Evolutionary conservation across 2,113 vertebrate species (phyloP).

Genomic region (Chaetodon trifascialis): DNA sequence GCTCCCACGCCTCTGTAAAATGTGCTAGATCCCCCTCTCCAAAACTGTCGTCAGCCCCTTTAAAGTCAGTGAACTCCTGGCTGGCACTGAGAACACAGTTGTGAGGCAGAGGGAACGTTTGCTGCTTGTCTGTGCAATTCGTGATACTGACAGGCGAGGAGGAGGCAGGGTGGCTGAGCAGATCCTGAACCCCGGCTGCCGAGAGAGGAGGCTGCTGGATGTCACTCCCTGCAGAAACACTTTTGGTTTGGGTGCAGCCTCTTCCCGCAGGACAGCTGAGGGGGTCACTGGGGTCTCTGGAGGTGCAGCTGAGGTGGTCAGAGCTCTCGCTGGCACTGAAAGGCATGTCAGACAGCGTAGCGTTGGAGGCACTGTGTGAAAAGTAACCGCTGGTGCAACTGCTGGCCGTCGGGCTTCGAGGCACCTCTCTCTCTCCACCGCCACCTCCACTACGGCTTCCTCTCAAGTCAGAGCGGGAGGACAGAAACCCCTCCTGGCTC

Average conservation of each 20-base stretch:
- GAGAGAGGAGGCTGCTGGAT: conserved; percentile 39
- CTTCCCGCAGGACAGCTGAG: conserved; percentile 61
- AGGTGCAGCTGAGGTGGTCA: conserved; percentile 87
- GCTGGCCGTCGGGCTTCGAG: conserved; percentile 95
- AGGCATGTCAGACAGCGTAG: conserved; percentile 93
- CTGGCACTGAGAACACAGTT: conserved; percentile 74
- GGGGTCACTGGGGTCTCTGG: conserved; percentile 83
- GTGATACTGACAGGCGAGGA: conserved; percentile 60
- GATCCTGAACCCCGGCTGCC: conserved; percentile 19
- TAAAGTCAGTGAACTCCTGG: conserved; percentile 94
- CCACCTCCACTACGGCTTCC: conserved; percentile 81
- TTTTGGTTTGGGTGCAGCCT: conserved; percentile 79
- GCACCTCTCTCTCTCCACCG: conserved; percentile 87
- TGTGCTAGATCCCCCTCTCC: conserved; percentile 84
- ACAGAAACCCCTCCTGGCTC: conserved; percentile 84
- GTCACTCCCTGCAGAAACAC: conserved; percentile 82
- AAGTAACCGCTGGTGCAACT: conserved; percentile 98
- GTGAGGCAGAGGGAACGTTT: conserved; percentile 39
- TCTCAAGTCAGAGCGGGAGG: conserved; percentile 80
- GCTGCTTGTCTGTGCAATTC: conserved; percentile 58
- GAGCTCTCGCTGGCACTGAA: conserved; percentile 93
- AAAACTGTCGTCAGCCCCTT: conserved; percentile 88
- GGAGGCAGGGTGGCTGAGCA: conserved; percentile 28
- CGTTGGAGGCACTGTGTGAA: conserved; percentile 96
- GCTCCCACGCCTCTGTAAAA: conserved; percentile 69